Evolutionary conservation across 64 coral and sea anemone genomes (phyloP).

Genomic region (Porites australiensis): DNA sequence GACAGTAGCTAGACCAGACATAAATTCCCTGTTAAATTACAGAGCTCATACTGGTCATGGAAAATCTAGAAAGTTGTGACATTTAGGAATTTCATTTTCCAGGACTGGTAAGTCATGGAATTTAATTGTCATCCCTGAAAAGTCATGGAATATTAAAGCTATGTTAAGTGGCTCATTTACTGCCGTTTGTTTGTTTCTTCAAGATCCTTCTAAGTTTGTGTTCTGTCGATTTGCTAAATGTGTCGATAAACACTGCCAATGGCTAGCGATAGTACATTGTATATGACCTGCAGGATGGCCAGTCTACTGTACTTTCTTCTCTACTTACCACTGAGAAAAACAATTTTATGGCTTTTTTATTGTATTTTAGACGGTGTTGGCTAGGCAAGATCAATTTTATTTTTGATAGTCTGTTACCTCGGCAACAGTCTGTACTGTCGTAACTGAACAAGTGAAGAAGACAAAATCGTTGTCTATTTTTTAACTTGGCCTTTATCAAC

Average conservation of each 20-base stretch:
- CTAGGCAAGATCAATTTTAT: background rate
- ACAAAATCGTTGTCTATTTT: background rate
- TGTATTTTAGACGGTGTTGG: background rate
- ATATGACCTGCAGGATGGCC: background rate
- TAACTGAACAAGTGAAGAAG: background rate
- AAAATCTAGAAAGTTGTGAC: too few species aligned
- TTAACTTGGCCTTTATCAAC: background rate
- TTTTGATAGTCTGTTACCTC: background rate
- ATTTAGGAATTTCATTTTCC: too few species aligned
- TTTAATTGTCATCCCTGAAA: too few species aligned
- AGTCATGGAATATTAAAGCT: too few species aligned
- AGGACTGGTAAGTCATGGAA: too few species aligned
- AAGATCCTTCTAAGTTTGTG: background rate
- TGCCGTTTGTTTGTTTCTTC: background rate
- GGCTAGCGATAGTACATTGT: background rate
- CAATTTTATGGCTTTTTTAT: conserved; percentile 14
- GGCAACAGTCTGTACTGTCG: background rate
- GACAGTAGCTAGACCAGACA: too few species aligned
- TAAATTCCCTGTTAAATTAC: too few species aligned
- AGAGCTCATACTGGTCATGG: too few species aligned
- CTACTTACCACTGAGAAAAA: conserved; percentile 15
- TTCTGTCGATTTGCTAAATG: background rate
- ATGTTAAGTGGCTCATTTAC: background rate
- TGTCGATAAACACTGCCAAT: background rate
- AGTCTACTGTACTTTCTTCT: background rate